Evolutionary conservation across 2,797 vertebrate genomes (phyloP).

Genomic region (Prionace glauca): DNA sequence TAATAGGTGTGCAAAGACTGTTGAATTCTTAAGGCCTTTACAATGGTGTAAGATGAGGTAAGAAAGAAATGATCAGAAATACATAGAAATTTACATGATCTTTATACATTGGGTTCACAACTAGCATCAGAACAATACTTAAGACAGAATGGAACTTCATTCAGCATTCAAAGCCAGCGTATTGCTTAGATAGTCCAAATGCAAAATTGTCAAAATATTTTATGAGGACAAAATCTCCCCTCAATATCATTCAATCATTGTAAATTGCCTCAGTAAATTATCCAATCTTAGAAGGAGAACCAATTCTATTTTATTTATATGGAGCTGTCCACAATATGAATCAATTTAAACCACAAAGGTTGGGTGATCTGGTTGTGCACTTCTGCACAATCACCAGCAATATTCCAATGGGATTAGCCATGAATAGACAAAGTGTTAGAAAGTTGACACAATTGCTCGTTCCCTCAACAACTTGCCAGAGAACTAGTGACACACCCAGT

Average conservation of each 20-base stretch:
- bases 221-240: not conserved
- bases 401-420: not conserved
- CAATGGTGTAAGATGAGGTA: conserved; percentile 43
- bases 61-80: conserved; percentile 47
- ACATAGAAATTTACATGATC: conserved; percentile 16
- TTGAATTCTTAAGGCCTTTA: conserved; percentile 40
- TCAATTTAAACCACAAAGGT: not conserved
- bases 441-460: not conserved
- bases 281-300: not conserved
- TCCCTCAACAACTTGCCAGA: not conserved
- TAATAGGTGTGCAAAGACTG: conserved; percentile 66
- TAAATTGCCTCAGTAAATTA: not conserved
- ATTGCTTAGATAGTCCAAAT: not conserved
- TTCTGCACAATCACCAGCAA: not conserved
- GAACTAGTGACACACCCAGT: not conserved
- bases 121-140: not conserved
- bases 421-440: not conserved
- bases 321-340: not conserved
- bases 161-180: not conserved
- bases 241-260: not conserved
- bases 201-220: conserved; percentile 13
- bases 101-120: not conserved
- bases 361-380: not conserved
- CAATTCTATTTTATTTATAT: not conserved
- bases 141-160: not conserved